A percentile compares a stretch with the other conserved stretches of the same genome.
Evolutionary conservation across 2,797 vertebrate genomes (phyloP).

Genomic region (Falco columbarius): DNA sequence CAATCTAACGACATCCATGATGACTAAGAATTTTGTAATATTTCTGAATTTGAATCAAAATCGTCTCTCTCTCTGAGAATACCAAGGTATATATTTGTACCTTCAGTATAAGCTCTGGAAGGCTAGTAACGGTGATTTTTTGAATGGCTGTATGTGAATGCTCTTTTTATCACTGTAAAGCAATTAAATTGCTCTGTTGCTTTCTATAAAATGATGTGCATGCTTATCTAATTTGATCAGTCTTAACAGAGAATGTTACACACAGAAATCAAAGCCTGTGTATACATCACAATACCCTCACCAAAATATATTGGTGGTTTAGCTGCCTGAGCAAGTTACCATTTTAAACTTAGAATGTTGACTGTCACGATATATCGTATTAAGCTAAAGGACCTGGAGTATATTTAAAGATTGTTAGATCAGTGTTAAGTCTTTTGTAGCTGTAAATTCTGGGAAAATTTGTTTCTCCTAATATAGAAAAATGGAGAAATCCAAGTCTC

Average conservation of each 20-base stretch:
- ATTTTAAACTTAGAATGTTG: conserved; percentile 46
- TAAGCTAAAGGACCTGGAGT: conserved; percentile 13
- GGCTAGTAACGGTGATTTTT: neutral
- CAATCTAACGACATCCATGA: neutral
- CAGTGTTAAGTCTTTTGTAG: conserved; percentile 48
- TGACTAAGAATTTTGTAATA: conserved; percentile 39
- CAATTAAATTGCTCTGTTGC: neutral
- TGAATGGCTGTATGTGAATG: neutral
- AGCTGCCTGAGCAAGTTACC: neutral
- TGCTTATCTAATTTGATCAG: conserved; percentile 29
- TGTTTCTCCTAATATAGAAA: conserved; percentile 65
- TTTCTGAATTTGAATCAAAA: conserved; percentile 64
- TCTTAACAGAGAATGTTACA: neutral
- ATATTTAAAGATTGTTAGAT: conserved; percentile 47
- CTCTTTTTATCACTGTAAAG: neutral
- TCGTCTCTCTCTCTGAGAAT: neutral
- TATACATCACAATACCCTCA: neutral
- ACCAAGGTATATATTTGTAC: neutral
- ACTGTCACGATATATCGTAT: neutral
- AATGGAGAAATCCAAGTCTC: conserved; percentile 57
- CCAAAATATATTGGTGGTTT: neutral
- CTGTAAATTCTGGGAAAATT: conserved; percentile 67
- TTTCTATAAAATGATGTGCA: neutral
- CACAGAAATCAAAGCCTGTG: neutral
- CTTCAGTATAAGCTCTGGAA: neutral